phyloP scores from a whole-genome alignment of 2,113 vertebrate species.

The Limanda limanda region DNA sequence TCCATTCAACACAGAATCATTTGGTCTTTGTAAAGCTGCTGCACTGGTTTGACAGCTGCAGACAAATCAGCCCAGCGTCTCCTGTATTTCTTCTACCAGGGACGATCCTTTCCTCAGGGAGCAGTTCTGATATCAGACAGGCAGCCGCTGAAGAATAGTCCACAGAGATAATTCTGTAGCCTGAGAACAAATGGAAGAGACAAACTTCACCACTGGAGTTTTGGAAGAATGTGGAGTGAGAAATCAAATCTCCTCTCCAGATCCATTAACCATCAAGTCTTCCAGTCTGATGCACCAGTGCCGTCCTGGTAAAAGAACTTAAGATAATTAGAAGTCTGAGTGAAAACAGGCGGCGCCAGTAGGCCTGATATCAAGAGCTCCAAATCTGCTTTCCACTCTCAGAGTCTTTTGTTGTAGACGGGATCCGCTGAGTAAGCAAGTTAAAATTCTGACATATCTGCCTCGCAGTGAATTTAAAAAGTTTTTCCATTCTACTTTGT shows the following conservation, averaged over 20 bases:
- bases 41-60: not conserved
- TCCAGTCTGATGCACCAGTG: constrained; percentile 26
- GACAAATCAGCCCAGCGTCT: constrained; percentile 9
- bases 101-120: constrained; percentile 18
- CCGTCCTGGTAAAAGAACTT: constrained; percentile 13
- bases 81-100: constrained; percentile 1
- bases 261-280: constrained; percentile 36
- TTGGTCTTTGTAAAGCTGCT: not conserved
- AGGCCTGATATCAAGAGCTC: constrained; percentile 3
- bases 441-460: constrained; percentile 24
- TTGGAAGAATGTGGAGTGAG: constrained; percentile 2
- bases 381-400: constrained; percentile 22
- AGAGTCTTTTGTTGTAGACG: constrained; percentile 18
- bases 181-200: constrained; percentile 24
- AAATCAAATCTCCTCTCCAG: constrained; percentile 42
- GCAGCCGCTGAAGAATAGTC: constrained; percentile 15
- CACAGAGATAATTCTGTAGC: constrained; percentile 22
- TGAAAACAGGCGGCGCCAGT: constrained; percentile 30
- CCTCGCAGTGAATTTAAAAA: constrained; percentile 6
- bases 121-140: constrained; percentile 33
- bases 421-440: constrained; percentile 23
- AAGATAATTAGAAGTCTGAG: constrained; percentile 32
- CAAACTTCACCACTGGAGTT: constrained; percentile 30
- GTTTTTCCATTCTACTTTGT: too few relatives aligned
- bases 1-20: not conserved